Evolutionary conservation across 2,888 invertebrate genomes (phyloP).

Genomic region (Ramazzottius varieornatus): DNA sequence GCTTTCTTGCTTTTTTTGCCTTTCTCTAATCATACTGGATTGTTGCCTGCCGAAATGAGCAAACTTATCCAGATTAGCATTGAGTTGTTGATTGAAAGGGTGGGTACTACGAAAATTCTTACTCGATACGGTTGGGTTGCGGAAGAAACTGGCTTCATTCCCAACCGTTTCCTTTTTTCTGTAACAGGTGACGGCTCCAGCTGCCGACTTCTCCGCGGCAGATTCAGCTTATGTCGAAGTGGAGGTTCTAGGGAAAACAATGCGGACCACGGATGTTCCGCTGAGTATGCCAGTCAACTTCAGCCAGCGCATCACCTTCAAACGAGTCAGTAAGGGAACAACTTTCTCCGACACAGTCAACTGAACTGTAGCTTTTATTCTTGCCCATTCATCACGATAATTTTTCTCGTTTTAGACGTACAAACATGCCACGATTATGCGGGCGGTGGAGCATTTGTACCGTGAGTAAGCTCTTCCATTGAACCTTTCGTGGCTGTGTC

Average conservation of each 20-base stretch:
- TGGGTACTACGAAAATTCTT: background rate
- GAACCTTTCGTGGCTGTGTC: too few species aligned
- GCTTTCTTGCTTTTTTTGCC: too few species aligned
- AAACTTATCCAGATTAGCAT: conserved; percentile 1
- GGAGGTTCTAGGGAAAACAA: background rate
- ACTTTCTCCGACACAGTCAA: background rate
- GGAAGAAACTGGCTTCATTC: background rate
- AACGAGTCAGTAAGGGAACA: background rate
- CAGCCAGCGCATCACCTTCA: background rate
- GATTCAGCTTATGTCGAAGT: background rate
- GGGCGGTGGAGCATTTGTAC: background rate
- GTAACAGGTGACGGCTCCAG: background rate
- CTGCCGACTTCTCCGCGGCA: background rate
- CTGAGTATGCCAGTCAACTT: background rate
- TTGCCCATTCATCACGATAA: background rate
- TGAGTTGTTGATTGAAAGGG: background rate
- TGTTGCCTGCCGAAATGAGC: too few species aligned
- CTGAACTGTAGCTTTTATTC: background rate
- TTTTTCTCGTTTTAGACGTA: background rate
- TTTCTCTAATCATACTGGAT: too few species aligned
- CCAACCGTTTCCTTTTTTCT: too few species aligned
- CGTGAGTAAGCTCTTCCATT: too few species aligned
- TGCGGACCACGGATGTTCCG: background rate
- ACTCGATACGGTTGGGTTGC: background rate
- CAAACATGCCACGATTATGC: conserved; percentile 3